Evolutionary conservation across 2,113 vertebrate genomes (phyloP).

Genomic region (Ovibos moschatus): DNA sequence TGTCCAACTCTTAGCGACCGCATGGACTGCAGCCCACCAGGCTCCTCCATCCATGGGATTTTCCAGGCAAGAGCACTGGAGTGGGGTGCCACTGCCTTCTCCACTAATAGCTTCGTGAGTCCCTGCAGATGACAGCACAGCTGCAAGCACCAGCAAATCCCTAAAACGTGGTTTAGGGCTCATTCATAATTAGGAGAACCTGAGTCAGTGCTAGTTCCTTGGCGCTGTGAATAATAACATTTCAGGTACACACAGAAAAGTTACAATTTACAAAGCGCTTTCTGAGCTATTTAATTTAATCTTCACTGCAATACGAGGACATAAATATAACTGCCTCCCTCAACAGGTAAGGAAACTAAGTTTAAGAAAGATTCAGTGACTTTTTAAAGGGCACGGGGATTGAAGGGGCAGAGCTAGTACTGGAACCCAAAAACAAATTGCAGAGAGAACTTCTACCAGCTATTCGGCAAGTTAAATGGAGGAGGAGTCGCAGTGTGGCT

Average conservation of each 20-base stretch:
- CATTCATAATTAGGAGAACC: not conserved
- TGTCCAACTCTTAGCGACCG: too few species aligned
- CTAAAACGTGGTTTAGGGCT: not conserved
- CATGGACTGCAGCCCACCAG: too few species aligned
- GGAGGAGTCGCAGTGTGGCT: not conserved
- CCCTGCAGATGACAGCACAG: not conserved
- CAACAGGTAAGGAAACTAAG: not conserved
- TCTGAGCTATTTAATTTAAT: not conserved
- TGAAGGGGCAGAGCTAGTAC: not conserved
- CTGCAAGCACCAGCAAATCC: rapidly evolving
- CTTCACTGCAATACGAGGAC: not conserved
- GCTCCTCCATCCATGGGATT: too few species aligned
- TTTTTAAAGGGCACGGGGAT: not conserved
- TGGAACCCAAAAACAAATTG: not conserved
- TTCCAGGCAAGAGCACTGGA: too few species aligned
- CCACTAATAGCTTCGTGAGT: rapidly evolving
- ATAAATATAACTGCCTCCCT: not conserved
- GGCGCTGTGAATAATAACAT: not conserved
- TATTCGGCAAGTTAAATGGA: not conserved
- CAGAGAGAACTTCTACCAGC: not conserved
- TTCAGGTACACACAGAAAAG: not conserved
- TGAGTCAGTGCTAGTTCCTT: not conserved
- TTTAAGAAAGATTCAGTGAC: not conserved
- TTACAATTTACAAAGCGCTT: not conserved
- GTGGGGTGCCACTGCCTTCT: too few species aligned